These are phyloP conservation scores for Hylaeus anthracinus DNA, from an alignment of 1,140 invertebrate genomes.

Conservation along the genomic window DNA sequence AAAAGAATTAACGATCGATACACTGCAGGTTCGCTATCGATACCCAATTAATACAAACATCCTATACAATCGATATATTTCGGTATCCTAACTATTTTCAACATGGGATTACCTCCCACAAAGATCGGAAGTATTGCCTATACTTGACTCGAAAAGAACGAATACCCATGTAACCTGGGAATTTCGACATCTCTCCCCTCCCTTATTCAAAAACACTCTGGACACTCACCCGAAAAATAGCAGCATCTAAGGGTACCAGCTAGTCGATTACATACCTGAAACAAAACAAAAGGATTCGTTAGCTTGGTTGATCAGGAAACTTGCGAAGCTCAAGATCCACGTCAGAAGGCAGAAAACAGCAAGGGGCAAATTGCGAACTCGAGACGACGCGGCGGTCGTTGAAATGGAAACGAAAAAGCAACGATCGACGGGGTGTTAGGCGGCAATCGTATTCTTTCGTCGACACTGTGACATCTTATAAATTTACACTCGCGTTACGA, in stretches of 20 bases:
- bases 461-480: constrained; percentile 35
- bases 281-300: background rate
- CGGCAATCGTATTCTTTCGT: background rate
- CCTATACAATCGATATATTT: too few relatives aligned
- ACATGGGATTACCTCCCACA: too few relatives aligned
- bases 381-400: background rate
- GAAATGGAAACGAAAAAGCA: constrained; percentile 8
- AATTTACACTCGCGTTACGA: constrained; percentile 42
- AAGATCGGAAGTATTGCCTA: too few relatives aligned
- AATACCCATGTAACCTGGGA: too few relatives aligned
- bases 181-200: too few relatives aligned
- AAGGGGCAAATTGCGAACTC: constrained; percentile 20
- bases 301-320: constrained; percentile 4
- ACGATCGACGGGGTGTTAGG: background rate
- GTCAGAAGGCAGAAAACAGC: background rate
- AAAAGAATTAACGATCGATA: too few relatives aligned
- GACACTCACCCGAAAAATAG: background rate
- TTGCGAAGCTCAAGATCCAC: background rate
- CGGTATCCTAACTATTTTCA: too few relatives aligned
- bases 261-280: constrained; percentile 35
- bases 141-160: too few relatives aligned
- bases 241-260: background rate
- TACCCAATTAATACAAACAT: too few relatives aligned
- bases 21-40: too few relatives aligned
- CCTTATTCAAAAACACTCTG: background rate